phyloP scores from a whole-genome alignment of 2,797 vertebrate species.

The Halcyon leucocephala region DNA sequence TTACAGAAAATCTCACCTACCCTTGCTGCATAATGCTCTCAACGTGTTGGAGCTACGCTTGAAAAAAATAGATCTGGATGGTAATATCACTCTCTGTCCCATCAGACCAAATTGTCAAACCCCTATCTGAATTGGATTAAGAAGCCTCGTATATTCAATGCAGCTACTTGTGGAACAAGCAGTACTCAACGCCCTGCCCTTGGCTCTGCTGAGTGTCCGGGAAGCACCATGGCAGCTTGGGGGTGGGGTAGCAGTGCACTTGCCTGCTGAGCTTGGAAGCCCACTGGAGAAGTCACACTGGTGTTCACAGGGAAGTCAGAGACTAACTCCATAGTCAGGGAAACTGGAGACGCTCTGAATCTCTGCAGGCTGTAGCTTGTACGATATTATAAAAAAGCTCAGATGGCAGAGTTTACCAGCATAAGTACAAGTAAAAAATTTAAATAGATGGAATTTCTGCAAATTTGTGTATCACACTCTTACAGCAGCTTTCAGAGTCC shows the following conservation, averaged over 20 bases:
- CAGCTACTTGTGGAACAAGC: neutral
- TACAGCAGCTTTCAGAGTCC: neutral
- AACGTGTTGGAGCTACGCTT: neutral
- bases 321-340: neutral
- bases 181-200: neutral
- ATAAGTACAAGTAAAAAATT: neutral
- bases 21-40: neutral
- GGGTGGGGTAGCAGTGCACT: neutral
- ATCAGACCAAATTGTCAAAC: neutral
- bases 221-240: rapidly evolving
- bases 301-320: neutral
- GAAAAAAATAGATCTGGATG: neutral
- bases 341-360: neutral
- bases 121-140: neutral
- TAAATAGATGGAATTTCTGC: neutral
- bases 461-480: neutral
- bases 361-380: neutral
- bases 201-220: rapidly evolving
- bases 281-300: neutral
- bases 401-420: neutral
- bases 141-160: neutral
- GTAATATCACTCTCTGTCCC: neutral
- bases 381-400: neutral
- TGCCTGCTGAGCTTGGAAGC: rapidly evolving
- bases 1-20: neutral